Percentiles rank a stretch among this genome's conserved stretches.
Evolutionary conservation across 2,888 invertebrate genomes (phyloP).

Genomic region (Eueremaeus valkanovi): DNA sequence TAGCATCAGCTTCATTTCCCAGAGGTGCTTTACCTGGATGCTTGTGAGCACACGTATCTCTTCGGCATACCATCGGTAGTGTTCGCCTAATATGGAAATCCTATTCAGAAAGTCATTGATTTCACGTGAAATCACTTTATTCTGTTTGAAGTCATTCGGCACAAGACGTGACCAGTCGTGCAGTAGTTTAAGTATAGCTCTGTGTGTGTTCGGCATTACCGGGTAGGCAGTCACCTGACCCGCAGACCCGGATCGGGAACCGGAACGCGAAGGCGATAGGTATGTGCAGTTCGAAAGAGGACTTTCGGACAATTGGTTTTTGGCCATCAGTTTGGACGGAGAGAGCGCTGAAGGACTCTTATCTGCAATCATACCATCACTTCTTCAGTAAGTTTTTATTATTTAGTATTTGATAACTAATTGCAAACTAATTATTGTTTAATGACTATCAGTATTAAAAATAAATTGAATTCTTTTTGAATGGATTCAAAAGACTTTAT

Average conservation of each 20-base stretch:
- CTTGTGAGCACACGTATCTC: conserved; percentile 50
- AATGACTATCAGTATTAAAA: no score
- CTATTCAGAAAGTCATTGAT: conserved; percentile 58
- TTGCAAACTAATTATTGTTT: no score
- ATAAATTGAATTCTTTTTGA: no score
- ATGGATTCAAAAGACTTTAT: no score
- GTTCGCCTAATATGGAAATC: conserved; percentile 57
- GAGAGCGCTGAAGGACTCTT: conserved; percentile 8
- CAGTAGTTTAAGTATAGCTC: conserved; percentile 42
- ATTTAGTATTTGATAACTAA: no score
- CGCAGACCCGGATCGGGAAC: conserved; percentile 31
- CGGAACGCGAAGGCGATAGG: conserved; percentile 8
- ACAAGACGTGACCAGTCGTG: conserved; percentile 46
- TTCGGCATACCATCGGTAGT: conserved; percentile 57
- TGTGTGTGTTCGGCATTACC: conserved; percentile 43
- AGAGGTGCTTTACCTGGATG: conserved; percentile 49
- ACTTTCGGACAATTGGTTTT: conserved; percentile 34
- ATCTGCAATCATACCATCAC: no score
- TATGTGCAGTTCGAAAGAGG: conserved; percentile 21
- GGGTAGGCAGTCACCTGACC: conserved; percentile 34
- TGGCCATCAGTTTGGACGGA: conserved; percentile 17
- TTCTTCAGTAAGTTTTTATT: no score
- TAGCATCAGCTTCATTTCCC: conserved; percentile 15
- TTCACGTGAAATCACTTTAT: conserved; percentile 54
- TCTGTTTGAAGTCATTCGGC: conserved; percentile 44